Evolutionary conservation across 1,140 invertebrate species (phyloP), one percentile per base, ranked within the genome.

Genomic region (Zaprionus lachaisei): DNA sequence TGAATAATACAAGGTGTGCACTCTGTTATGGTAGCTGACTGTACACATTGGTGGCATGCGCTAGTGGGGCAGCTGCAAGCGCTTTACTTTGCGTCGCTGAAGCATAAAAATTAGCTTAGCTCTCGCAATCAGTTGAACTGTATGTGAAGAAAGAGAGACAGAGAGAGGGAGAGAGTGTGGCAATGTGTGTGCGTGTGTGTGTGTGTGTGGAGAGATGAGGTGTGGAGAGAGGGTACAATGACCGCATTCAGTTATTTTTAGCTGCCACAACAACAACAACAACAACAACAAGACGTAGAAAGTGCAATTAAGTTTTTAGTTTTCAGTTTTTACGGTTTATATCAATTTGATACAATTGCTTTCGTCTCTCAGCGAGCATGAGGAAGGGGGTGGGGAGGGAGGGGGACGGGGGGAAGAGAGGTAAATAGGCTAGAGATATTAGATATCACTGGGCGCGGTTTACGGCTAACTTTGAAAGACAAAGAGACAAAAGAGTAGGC

Each of bases 211-310:
- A 44, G 65, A 47, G 64, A 22, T 34, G 71, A 61, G 55, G 54
- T 69, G 74, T 72, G 69, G 67, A 85, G 28, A 65, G 72, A 76
- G 85, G 84, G 84, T 76, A 81, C 85, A 90, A 90, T 90, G 85
- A 90, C 86, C 85, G 85, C 85, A 85, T 90, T 90, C 76, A 80
- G 81, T 65, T 90, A 90, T 90, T 85, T 85, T 85, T 90, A 90
- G 86, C 57, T 67, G 38, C 75, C 79, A 75, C 54, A 73, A 57
- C 38, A 71, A 61, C 60, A 71, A 61, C 60, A 80, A 49, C 66
- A 71, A 38, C 20, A 69, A 64, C 28, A 69, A 74, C 41, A 73
- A 54, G 44, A 56, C 64, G 84, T 81, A 68, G 81, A 82, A 89
- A 89, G 72, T 82, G 85, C 89, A 90, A 90, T 90, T 90, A 90